These are phyloP conservation scores for Frieseomelitta varia DNA, from an alignment of 1,140 invertebrate genomes.

Conservation along the genomic window DNA sequence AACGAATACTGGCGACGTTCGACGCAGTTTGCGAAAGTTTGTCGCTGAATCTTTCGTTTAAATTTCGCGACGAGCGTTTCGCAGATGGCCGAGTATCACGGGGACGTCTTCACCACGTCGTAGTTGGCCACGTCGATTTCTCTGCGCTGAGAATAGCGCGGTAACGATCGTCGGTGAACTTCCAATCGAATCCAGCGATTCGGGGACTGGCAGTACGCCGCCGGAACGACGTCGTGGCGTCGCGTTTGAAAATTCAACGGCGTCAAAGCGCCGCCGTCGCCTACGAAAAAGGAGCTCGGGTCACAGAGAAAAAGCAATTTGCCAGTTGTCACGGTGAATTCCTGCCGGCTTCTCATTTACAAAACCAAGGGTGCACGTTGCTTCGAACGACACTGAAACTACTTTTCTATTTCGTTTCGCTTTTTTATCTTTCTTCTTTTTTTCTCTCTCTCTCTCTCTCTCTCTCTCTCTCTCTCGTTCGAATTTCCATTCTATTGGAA, in stretches of 20 bases:
- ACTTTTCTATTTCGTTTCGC: not conserved
- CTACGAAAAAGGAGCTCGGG: slow-evolving; percentile 42
- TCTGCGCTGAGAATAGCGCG: slow-evolving; percentile 18
- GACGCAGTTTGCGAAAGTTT: not conserved
- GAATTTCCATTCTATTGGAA: not conserved
- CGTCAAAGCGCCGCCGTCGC: slow-evolving; percentile 46
- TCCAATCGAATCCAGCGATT: slow-evolving; percentile 73
- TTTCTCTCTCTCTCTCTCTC: no score
- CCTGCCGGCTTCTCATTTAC: slow-evolving; percentile 6
- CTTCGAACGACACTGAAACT: not conserved
- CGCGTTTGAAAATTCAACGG: slow-evolving; percentile 44
- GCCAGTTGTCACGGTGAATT: slow-evolving; percentile 54
- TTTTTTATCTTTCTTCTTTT: not conserved
- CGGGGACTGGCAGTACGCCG: slow-evolving; percentile 50
- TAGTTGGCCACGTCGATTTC: slow-evolving; percentile 28
- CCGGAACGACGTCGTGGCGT: slow-evolving; percentile 7
- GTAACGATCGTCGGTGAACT: slow-evolving; percentile 58
- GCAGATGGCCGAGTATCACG: not conserved
- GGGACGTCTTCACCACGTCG: not conserved
- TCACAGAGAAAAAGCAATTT: slow-evolving; percentile 50
- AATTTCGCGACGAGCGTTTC: not conserved
- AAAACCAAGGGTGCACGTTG: not conserved
- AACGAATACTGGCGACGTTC: not conserved
- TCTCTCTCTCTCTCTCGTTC: not conserved
- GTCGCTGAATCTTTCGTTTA: not conserved